These are phyloP conservation scores for Centrocercus urophasianus DNA, from an alignment of 2,113 vertebrate genomes.

Conservation along the genomic window DNA sequence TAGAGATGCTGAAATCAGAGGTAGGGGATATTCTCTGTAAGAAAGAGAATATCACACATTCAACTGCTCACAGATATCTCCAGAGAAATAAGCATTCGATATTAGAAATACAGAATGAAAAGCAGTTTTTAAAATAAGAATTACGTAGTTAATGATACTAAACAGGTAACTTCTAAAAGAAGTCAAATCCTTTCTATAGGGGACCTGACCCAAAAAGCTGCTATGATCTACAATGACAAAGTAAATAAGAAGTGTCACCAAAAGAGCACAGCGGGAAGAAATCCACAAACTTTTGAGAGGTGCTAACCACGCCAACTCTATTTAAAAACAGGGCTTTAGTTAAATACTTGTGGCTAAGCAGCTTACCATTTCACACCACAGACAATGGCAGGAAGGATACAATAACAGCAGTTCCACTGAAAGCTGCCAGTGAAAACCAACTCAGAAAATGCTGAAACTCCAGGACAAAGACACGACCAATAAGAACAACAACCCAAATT, in stretches of 20 bases:
- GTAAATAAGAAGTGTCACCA: neutral
- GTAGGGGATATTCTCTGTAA: neutral
- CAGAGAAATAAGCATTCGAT: neutral
- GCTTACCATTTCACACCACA: conserved; percentile 37
- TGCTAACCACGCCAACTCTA: conserved; percentile 13
- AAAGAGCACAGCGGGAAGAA: neutral
- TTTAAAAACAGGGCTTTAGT: conserved; percentile 28
- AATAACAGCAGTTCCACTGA: conserved; percentile 34
- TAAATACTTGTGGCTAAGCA: conserved; percentile 51
- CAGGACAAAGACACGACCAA: neutral
- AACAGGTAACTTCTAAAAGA: neutral
- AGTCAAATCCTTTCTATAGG: neutral
- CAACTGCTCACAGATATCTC: neutral
- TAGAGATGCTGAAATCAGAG: neutral
- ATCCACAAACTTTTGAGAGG: neutral
- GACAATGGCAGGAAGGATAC: conserved; percentile 31
- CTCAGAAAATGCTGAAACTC: neutral
- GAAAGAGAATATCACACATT: neutral
- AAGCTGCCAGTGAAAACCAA: conserved; percentile 41
- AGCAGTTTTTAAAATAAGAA: neutral
- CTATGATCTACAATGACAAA: neutral
- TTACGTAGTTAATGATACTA: neutral
- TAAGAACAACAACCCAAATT: neutral
- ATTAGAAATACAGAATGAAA: neutral
- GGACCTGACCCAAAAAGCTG: neutral